Base-by-base conservation (phyloP, 2,888 invertebrate species). In the Choristoneura rosaceana region DNA sequence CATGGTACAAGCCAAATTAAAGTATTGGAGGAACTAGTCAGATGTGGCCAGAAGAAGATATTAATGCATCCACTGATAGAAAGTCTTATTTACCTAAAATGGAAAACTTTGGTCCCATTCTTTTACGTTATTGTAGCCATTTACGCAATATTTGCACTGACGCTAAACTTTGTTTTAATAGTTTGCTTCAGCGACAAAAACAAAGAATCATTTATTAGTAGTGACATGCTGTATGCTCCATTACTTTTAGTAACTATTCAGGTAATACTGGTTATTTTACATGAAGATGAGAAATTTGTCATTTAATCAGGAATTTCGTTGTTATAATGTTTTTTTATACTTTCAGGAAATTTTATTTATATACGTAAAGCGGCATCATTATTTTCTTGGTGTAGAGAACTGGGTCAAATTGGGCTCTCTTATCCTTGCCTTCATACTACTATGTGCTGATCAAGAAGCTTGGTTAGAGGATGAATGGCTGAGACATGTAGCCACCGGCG, bases 51-150 rank as follows among this genome's bases (percentile, higher is more conserved):
- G 66, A 83, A 85, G 15, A 78, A 79, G 33, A 77, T 89, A 4
- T 78, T 91, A 7, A 79, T 88, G 34, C 90, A 91, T 78, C 91
- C 90, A 0, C 77, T 89, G 33, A 80, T 90, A 10, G 87, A 90
- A 76, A 87, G 86, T 63, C 90, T 89, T 74, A 78, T 90, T 34
- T 81, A 81, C 71, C 76, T 89, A 12, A 90, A 90, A 76, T 91
- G 90, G 90, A 80, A 78, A 17, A 84, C 82, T 61, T 77, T 89
- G 52, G 79, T 82, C 70, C 76, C 80, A 41, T 86, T 88, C 71
- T 90, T 89, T 75, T 86, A 83, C 73, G 70, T 78, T 7, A 81
- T 85, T 60, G 77, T 88, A 34, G 71, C 80, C n/a, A 73, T 88
- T 14, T 89, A 89, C 73, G 69, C 83, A 10, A 66, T 85, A 15